Evolutionary conservation across 2,888 invertebrate species (phyloP).

Genomic region (Drosophila emarginata): DNA sequence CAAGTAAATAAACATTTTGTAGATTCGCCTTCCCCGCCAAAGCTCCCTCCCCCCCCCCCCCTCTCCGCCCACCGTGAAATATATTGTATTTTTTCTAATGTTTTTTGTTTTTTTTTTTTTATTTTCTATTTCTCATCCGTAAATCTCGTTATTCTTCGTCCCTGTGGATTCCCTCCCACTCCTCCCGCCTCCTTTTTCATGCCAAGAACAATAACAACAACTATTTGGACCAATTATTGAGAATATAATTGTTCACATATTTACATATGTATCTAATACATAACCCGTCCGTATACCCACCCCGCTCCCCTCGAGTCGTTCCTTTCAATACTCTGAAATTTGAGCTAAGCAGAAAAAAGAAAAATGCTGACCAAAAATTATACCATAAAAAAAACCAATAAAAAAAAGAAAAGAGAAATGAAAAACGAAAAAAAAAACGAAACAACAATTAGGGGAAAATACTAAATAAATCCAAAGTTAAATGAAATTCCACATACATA

Average conservation of each 20-base stretch:
- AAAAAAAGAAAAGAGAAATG: slow-evolving; percentile 8
- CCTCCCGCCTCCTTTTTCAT: not conserved
- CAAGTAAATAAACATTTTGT: too few relatives aligned
- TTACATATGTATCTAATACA: not conserved
- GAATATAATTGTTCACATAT: slow-evolving; percentile 1
- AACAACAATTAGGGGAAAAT: slow-evolving; percentile 40
- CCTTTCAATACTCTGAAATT: not conserved
- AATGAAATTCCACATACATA: slow-evolving; percentile 28
- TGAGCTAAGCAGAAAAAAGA: slow-evolving; percentile 19
- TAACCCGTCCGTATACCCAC: not conserved
- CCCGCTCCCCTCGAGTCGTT: not conserved
- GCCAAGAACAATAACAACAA: not conserved
- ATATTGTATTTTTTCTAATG: slow-evolving; percentile 7
- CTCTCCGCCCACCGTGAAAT: too few relatives aligned
- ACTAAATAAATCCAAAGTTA: slow-evolving; percentile 20
- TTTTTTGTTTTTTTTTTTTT: slow-evolving; percentile 31
- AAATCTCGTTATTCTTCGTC: not conserved
- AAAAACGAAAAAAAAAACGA: slow-evolving; percentile 66
- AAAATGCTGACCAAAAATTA: slow-evolving; percentile 18
- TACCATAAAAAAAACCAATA: slow-evolving; percentile 15
- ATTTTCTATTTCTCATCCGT: not conserved
- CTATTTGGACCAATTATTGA: not conserved
- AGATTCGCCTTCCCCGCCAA: too few relatives aligned
- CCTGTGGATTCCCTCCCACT: not conserved
- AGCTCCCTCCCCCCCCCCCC: too few relatives aligned